Percentiles rank a stretch among this genome's conserved stretches.
Evolutionary conservation across 2,888 invertebrate species (phyloP).

Genomic region (Xanthorhoe designata): DNA sequence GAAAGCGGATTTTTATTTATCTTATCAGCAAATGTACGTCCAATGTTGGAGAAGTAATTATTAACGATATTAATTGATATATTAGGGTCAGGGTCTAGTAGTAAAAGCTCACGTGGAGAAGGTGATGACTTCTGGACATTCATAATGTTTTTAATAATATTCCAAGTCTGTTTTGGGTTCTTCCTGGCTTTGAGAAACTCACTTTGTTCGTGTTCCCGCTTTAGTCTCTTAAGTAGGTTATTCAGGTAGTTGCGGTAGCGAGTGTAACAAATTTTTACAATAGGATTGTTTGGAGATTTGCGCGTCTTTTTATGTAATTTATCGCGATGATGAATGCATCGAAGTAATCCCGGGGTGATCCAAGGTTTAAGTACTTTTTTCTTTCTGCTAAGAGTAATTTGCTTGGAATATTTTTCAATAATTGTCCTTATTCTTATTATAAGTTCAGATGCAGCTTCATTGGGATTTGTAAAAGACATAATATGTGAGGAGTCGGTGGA

Average conservation of each 20-base stretch:
- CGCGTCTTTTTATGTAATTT: slow-evolving; percentile 27
- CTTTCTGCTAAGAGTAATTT: slow-evolving; percentile 1
- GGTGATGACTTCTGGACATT: slow-evolving; percentile 5
- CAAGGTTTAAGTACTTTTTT: slow-evolving; percentile 36
- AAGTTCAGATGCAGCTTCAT: background rate
- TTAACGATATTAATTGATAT: slow-evolving; percentile 14
- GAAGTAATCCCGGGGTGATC: slow-evolving; percentile 40
- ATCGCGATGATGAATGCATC: slow-evolving; percentile 42
- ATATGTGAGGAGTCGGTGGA: slow-evolving; percentile 4
- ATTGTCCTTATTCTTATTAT: slow-evolving; percentile 1
- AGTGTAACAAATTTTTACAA: slow-evolving; percentile 31
- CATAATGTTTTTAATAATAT: slow-evolving; percentile 28
- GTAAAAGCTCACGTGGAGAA: slow-evolving; percentile 4
- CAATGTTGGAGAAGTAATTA: slow-evolving; percentile 22
- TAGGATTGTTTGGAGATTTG: slow-evolving; percentile 25
- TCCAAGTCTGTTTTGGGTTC: slow-evolving; percentile 34
- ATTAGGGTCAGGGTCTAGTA: slow-evolving; percentile 1
- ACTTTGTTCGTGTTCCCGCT: slow-evolving; percentile 34
- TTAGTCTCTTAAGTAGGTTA: slow-evolving; percentile 39
- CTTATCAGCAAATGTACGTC: slow-evolving; percentile 4
- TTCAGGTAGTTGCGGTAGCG: slow-evolving; percentile 46
- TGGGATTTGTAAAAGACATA: background rate
- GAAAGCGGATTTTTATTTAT: background rate
- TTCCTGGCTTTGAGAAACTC: slow-evolving; percentile 24
- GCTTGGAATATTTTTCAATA: slow-evolving; percentile 10